Percentiles rank a stretch among this genome's conserved stretches.
Conservation (phyloP, 2,113 vertebrate genomes). For the Phylloscopus trochiloides region DNA sequence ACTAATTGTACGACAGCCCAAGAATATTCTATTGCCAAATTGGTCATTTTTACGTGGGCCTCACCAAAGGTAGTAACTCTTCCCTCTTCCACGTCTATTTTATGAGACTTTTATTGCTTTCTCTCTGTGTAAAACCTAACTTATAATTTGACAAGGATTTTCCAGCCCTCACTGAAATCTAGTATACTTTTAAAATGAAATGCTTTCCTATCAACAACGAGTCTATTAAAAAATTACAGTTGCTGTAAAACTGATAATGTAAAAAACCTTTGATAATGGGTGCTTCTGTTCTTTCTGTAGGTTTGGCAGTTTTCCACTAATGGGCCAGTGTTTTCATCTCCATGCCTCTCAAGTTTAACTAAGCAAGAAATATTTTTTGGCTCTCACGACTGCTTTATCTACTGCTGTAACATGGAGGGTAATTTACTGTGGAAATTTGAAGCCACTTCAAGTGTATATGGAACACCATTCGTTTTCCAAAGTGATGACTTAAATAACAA, state of each 20-base stretch:
- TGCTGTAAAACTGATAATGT: neutral
- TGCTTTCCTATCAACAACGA: neutral
- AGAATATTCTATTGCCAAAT: neutral
- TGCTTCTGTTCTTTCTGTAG: conserved; percentile 66
- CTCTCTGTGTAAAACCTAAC: neutral
- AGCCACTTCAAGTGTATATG: conserved; percentile 84
- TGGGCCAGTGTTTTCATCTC: conserved; percentile 93
- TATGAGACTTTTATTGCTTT: neutral
- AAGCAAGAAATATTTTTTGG: conserved; percentile 83
- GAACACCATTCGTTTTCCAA: conserved; percentile 84
- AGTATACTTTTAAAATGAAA: neutral
- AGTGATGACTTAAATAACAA: conserved; percentile 37
- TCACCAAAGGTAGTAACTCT: neutral
- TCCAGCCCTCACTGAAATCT: neutral
- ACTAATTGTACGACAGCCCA: neutral
- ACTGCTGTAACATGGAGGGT: conserved; percentile 83
- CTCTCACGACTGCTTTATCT: conserved; percentile 87
- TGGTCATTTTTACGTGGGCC: rapidly evolving
- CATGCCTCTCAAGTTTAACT: conserved; percentile 74
- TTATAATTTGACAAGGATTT: neutral
- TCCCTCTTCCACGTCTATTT: neutral
- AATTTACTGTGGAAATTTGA: conserved; percentile 85
- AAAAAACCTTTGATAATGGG: neutral
- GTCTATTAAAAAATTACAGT: neutral
- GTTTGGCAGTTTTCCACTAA: conserved; percentile 83